These are phyloP conservation scores for Nesogale talazaci DNA, from an alignment of 2,113 vertebrate species.

Conservation along the genomic window DNA sequence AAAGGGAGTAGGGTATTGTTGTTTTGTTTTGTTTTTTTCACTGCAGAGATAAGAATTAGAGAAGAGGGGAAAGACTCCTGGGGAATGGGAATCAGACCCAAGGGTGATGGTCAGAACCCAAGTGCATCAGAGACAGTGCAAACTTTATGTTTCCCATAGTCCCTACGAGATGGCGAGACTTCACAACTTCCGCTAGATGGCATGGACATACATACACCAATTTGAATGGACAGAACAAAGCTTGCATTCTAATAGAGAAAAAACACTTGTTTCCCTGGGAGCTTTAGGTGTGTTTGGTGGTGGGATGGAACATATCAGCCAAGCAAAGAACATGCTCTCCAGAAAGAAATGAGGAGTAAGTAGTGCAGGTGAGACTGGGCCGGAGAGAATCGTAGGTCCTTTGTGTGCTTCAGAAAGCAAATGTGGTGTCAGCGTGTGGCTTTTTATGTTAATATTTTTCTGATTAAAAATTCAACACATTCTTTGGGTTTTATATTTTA, in stretches of 20 bases:
- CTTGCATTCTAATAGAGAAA: background rate
- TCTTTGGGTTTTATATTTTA: conserved; percentile 17
- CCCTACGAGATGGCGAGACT: background rate
- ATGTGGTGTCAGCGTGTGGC: background rate
- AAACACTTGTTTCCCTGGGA: background rate
- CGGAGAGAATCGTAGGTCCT: background rate
- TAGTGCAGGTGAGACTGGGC: background rate
- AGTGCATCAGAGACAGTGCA: background rate
- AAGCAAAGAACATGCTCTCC: background rate
- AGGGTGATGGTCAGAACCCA: background rate
- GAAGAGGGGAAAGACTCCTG: background rate
- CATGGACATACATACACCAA: background rate
- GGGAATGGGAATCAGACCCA: background rate
- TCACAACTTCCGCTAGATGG: background rate
- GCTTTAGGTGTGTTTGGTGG: background rate
- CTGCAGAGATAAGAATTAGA: background rate
- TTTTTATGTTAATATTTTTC: conserved; percentile 28
- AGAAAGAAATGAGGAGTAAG: background rate
- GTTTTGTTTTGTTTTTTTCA: background rate
- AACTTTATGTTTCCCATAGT: background rate
- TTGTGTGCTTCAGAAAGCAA: background rate
- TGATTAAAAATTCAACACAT: background rate
- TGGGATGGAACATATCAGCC: background rate
- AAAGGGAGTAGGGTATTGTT: background rate
- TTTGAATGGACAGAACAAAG: background rate